Percentiles rank a stretch among this genome's conserved stretches.
phyloP scores from a whole-genome alignment of 2,797 vertebrate genomes.

The Rhinophrynus dorsalis region DNA sequence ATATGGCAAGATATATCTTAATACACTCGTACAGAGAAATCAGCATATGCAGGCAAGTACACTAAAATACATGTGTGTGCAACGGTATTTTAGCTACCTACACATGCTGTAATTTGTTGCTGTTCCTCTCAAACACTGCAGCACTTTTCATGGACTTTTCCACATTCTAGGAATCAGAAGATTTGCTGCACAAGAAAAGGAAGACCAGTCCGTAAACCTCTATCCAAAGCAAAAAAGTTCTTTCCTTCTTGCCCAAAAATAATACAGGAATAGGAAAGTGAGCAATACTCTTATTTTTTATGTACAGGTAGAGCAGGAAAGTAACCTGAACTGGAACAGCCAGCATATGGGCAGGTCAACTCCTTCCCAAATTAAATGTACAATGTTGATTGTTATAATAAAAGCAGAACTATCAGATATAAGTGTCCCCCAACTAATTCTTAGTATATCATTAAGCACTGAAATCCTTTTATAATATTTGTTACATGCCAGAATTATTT shows the following conservation, averaged over 20 bases:
- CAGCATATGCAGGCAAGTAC: no score
- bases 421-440: no score
- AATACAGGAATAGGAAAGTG: constrained; percentile 14
- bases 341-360: neutral
- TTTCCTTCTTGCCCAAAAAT: neutral
- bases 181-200: neutral
- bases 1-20: no score
- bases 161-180: neutral
- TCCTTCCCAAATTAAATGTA: constrained; percentile 28
- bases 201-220: neutral
- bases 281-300: neutral
- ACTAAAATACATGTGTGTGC: neutral
- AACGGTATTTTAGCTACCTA: neutral
- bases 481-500: no score
- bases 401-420: no score
- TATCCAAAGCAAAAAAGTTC: neutral
- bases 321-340: neutral
- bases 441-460: no score
- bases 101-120: constrained; percentile 22
- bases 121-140: neutral
- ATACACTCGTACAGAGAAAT: no score
- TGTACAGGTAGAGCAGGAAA: neutral
- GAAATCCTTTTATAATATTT: no score
- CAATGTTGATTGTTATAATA: constrained; percentile 40
- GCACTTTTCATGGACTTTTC: constrained; percentile 14